These are phyloP conservation scores for Drosophila dunni DNA, from an alignment of 1,140 invertebrate species.

Conservation along the genomic window DNA sequence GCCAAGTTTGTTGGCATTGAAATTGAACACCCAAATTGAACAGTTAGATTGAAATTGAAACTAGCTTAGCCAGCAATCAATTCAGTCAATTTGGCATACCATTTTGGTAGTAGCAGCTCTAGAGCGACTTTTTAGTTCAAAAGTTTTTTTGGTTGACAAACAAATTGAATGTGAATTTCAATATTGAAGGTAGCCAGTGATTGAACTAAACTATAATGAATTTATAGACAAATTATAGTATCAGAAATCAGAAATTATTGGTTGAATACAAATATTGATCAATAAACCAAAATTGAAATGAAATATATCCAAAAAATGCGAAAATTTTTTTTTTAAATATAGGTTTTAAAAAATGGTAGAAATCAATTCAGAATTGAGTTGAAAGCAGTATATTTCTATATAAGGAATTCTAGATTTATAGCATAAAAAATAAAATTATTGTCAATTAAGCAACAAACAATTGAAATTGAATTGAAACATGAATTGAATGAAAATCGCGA, in stretches of 20 bases:
- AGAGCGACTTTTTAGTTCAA: not conserved
- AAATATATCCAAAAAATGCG: no score
- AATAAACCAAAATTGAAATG: no score
- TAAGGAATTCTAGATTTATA: no score
- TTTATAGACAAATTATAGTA: no score
- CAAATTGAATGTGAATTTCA: not conserved
- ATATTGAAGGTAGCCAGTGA: not conserved
- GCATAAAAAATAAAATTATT: no score
- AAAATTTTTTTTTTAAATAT: no score
- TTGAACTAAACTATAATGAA: not conserved
- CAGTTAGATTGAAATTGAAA: no score
- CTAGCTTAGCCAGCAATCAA: no score
- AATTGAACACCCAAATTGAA: slow-evolving; percentile 6
- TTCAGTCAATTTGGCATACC: no score
- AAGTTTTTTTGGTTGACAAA: not conserved
- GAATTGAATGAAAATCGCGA: slow-evolving; percentile 9
- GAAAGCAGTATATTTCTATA: no score
- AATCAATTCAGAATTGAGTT: not conserved
- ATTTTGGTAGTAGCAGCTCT: not conserved
- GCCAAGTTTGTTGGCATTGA: not conserved
- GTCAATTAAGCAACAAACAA: slow-evolving; percentile 8
- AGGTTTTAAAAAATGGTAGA: not conserved
- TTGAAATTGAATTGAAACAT: slow-evolving; percentile 22
- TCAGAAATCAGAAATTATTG: not conserved
- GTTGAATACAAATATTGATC: not conserved